Evolutionary conservation across 2,113 vertebrate species (phyloP), one percentile per base, ranked within the genome.

Genomic region (Albula goreensis): DNA sequence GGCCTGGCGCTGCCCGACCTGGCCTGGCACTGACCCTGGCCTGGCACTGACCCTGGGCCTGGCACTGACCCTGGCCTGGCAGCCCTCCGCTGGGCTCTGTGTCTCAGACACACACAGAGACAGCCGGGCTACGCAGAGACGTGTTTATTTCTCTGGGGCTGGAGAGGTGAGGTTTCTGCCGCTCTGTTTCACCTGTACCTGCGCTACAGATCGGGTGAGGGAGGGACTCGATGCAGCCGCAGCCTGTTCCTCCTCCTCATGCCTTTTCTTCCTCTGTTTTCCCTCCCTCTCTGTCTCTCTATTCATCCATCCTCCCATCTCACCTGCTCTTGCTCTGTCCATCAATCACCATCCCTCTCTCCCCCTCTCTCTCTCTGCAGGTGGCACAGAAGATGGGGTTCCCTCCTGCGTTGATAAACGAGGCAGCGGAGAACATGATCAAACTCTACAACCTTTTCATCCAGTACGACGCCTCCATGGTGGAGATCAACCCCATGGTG

Each of bases 401-500:
- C 93, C 98, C 98, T 1, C 0, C 94, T 6, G 94, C 93, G 79
- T 91, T 98, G 92, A 92, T 99, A 74, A 94, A 98, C 85, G 97
- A 98, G 94, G 98, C 98, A 0, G 98, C 98, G 3, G 96, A 97
- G 90, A 99, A 96, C 92, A 99, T 99, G 97, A 90, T 99, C 88
- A 99, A 97, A 90, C 95, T 99, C n/a, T 99, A 99, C 91, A 94
- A 97, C 12, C 91, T 99, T 63, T 99, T 99, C 92, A 94, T 99
- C 90, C 97, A 98, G 91, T 99, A 98, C 0, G 98, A 99, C 86
- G 98, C 98, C n/a, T 98, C 98, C 70, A 99, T 99, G 98, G 81
- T 99, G 81, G 98, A 99, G 96, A 99, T 99, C 94, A 99, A 99
- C 94, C 98, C 98, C 86, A 98, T 99, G 98, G 97, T 99, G 92